A percentile compares a stretch with the other conserved stretches of the same genome.
Evolutionary conservation across 2,113 vertebrate species (phyloP).

Genomic region (Synodontis membranacea): DNA sequence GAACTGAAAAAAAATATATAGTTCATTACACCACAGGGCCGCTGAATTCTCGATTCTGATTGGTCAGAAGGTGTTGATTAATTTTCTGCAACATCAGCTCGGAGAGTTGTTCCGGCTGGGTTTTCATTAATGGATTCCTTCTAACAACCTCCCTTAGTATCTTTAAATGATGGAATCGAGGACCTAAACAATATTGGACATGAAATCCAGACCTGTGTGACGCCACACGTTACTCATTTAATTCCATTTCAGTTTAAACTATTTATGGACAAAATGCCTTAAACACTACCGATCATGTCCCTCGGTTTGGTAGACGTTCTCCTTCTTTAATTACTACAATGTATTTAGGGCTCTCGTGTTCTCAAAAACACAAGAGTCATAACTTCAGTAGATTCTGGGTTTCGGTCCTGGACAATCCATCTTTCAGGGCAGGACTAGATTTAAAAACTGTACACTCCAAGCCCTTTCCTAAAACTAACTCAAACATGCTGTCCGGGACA

Average conservation of each 20-base stretch:
- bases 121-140: too few relatives aligned
- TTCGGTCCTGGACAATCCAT: not conserved
- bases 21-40: not conserved
- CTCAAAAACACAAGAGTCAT: constrained; percentile 1
- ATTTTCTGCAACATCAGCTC: not conserved
- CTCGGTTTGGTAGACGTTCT: not conserved
- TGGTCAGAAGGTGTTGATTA: not conserved
- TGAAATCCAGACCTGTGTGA: too few relatives aligned
- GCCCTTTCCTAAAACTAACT: too few relatives aligned
- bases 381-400: too few relatives aligned
- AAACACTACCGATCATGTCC: not conserved
- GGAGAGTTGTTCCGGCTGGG: too few relatives aligned
- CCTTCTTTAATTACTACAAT: not conserved
- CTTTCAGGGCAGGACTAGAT: not conserved
- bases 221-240: too few relatives aligned
- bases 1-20: not conserved
- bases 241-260: too few relatives aligned
- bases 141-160: too few relatives aligned
- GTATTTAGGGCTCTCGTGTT: not conserved
- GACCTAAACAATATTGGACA: too few relatives aligned
- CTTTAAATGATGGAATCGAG: too few relatives aligned
- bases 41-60: not conserved
- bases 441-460: not conserved
- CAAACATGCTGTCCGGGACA: too few relatives aligned
- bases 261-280: too few relatives aligned